Base-by-base conservation (phyloP, 2,113 vertebrate species). In the Leptodactylus fuscus region DNA sequence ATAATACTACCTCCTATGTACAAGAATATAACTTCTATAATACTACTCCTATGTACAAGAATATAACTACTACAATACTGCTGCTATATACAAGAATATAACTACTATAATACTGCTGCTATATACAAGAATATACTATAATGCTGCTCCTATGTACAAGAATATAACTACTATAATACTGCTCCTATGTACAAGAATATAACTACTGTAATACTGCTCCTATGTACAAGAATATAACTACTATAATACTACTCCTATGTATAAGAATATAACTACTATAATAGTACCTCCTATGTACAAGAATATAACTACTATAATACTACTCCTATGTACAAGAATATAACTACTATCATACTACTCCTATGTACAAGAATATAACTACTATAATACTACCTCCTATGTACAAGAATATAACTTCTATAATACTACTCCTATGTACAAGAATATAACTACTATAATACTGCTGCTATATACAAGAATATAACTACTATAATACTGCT, bases 401-500 rank as follows among this genome's bases (percentile, higher is more conserved):
- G 53, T 58, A 58, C 53, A 58, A 60, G n/a, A 60, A 24, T 60
- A 60, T 60, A 60, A 60, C 55, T 60, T 27, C 55, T 60, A 60
- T 27, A 60, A 60, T 60, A 60, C 55, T 60, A 24, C 55, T 3
- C 55, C 55, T 60, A 60, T 60, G 9, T 60, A 60, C 55, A 60
- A 60, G 55, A 60, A 60, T 60, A 60, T 60, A 60, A 60, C 55
- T 60, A 60, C 55, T 60, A 60, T 60, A 60, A 60, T 60, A 60
- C 55, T 60, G n/a, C 55, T 2, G n/a, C 55, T 60, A 60, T 60
- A 2, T 60, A 60, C 55, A 60, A 27, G 55, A 24, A 60, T 60
- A 60, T 60, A 60, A 60, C 55, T 58, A 58, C 53, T 58, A 58
- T 58, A 58, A 58, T 51, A 51, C 49, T 51, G 49, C 16, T 6